A percentile compares a stretch with the other conserved stretches of the same genome.
phyloP scores from a whole-genome alignment of 1,140 invertebrate genomes.

The Apis cerana region DNA sequence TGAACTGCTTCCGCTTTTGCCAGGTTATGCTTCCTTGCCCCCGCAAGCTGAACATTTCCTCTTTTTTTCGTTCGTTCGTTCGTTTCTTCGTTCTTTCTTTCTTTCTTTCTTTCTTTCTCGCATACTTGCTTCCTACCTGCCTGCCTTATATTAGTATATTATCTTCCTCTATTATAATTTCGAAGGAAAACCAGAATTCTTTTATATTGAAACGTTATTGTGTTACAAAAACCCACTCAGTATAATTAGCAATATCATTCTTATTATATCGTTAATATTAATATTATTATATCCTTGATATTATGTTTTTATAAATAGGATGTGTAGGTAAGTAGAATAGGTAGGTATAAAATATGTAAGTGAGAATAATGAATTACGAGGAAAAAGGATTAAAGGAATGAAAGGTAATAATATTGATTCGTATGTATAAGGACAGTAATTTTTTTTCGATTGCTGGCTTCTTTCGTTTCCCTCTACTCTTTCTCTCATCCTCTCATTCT shows the following conservation, averaged over 20 bases:
- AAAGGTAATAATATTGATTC: slow-evolving; percentile 55
- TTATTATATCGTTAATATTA: slow-evolving; percentile 82
- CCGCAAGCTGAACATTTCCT: slow-evolving; percentile 76
- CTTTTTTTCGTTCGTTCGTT: slow-evolving; percentile 47
- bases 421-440: slow-evolving; percentile 16
- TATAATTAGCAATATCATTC: slow-evolving; percentile 81
- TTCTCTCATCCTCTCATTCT: neutral
- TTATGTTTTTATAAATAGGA: slow-evolving; percentile 82
- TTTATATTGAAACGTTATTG: slow-evolving; percentile 79
- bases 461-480: slow-evolving; percentile 1
- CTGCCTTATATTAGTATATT: slow-evolving; percentile 25
- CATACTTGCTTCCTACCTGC: slow-evolving; percentile 10
- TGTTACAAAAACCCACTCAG: slow-evolving; percentile 82
- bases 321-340: slow-evolving; percentile 73
- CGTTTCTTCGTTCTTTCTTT: slow-evolving; percentile 28
- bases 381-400: slow-evolving; percentile 55
- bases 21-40: slow-evolving; percentile 77
- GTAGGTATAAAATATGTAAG: slow-evolving; percentile 69
- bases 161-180: slow-evolving; percentile 62
- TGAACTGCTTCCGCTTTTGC: slow-evolving; percentile 79
- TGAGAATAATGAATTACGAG: slow-evolving; percentile 58
- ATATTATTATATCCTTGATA: slow-evolving; percentile 81
- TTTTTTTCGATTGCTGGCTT: slow-evolving; percentile 29
- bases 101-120: slow-evolving; percentile 36
- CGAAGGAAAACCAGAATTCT: slow-evolving; percentile 72